Conservation (phyloP, 2,888 invertebrate genomes). For the Dysmachus trigonus region DNA sequence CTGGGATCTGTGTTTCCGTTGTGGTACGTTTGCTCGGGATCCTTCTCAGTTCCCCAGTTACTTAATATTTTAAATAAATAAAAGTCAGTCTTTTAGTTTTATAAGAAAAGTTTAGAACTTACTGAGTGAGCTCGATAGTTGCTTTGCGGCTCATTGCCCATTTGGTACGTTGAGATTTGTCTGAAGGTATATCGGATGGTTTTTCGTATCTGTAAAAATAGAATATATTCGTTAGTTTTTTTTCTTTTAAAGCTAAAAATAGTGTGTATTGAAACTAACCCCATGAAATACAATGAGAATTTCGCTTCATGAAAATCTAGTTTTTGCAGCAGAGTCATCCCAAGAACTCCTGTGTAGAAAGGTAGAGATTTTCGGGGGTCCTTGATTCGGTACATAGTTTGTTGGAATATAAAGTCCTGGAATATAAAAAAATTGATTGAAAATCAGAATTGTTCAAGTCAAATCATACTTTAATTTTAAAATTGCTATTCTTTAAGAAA, state of each 20-base stretch:
- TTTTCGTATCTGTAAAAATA: conserved; percentile 72
- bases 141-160: conserved; percentile 88
- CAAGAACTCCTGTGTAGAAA: conserved; percentile 90
- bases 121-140: conserved; percentile 93
- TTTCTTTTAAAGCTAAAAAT: not conserved
- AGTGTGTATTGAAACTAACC: conserved; percentile 58
- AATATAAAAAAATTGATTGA: too few species aligned
- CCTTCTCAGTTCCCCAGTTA: conserved; percentile 94
- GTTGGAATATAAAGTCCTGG: conserved; percentile 92
- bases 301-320: conserved; percentile 88
- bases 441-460: too few species aligned
- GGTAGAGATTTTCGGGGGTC: conserved; percentile 87
- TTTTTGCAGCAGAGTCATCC: conserved; percentile 89
- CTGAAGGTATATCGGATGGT: conserved; percentile 75
- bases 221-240: not conserved
- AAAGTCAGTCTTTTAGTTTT: not conserved
- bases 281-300: conserved; percentile 92
- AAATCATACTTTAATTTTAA: too few species aligned
- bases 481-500: too few species aligned
- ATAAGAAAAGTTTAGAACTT: conserved; percentile 61
- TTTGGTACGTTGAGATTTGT: conserved; percentile 72
- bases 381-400: conserved; percentile 96
- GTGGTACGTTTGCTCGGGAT: conserved; percentile 81
- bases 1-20: conserved; percentile 90
- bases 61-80: conserved; percentile 65